Percentiles rank a stretch among this genome's conserved stretches.
Conservation (phyloP, 2,888 invertebrate genomes). For the Augiades crinisus region DNA sequence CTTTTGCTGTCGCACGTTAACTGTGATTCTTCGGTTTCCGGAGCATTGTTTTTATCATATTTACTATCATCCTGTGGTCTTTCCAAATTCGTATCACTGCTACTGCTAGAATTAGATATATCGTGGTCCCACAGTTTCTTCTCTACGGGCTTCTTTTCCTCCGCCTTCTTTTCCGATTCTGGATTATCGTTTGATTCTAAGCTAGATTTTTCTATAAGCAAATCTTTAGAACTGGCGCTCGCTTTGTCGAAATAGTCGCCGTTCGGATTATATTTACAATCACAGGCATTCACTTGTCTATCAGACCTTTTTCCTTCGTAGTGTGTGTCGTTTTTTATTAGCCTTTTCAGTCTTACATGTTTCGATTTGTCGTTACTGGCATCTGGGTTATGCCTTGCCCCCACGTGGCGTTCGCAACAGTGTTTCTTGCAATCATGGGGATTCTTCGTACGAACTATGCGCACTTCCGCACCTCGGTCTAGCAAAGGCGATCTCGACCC, state of each 20-base stretch:
- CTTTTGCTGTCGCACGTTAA: slow-evolving; percentile 63
- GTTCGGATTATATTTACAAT: slow-evolving; percentile 56
- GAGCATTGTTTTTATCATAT: slow-evolving; percentile 45
- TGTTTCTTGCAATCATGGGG: slow-evolving; percentile 62
- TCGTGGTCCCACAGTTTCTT: slow-evolving; percentile 77
- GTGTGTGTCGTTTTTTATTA: slow-evolving; percentile 54
- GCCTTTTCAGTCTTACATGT: slow-evolving; percentile 70
- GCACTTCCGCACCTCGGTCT: slow-evolving; percentile 71
- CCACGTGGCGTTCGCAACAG: slow-evolving; percentile 59
- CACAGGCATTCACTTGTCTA: slow-evolving; percentile 48
- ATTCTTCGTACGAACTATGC: slow-evolving; percentile 65
- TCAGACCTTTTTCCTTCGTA: slow-evolving; percentile 52
- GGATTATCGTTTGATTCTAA: slow-evolving; percentile 75
- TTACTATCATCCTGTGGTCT: slow-evolving; percentile 46
- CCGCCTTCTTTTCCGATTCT: slow-evolving; percentile 52
- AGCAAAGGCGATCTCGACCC: slow-evolving; percentile 87
- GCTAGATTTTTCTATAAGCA: slow-evolving; percentile 82
- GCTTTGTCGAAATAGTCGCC: slow-evolving; percentile 82
- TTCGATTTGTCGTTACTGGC: slow-evolving; percentile 63
- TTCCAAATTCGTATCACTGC: slow-evolving; percentile 76
- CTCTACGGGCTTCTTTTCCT: slow-evolving; percentile 50
- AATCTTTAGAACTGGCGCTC: slow-evolving; percentile 87
- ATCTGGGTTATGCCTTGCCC: slow-evolving; percentile 49
- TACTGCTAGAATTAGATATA: slow-evolving; percentile 82
- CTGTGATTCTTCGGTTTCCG: slow-evolving; percentile 62